Evolutionary conservation across 2,797 vertebrate species (phyloP).

Genomic region (Pipistrellus pygmaeus): DNA sequence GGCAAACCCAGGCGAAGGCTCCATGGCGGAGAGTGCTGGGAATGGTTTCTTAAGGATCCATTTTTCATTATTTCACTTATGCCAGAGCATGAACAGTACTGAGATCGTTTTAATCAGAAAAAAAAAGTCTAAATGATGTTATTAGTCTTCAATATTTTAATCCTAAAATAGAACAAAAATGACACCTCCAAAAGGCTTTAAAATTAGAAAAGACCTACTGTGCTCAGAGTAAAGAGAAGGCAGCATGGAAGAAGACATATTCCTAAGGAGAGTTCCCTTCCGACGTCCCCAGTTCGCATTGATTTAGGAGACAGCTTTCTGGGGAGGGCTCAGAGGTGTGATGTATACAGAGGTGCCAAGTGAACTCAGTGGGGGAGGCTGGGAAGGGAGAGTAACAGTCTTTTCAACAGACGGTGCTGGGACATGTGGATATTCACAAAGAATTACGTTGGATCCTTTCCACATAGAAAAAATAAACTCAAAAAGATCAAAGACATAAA

Average conservation of each 20-base stretch:
- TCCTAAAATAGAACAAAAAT: conserved; percentile 53
- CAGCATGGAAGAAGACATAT: background rate
- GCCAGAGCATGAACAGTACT: background rate
- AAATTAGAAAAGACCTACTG: conserved; percentile 28
- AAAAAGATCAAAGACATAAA: background rate
- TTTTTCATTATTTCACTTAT: conserved; percentile 53
- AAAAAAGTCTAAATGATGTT: background rate
- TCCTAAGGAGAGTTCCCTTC: background rate
- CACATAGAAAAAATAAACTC: background rate
- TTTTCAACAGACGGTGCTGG: background rate
- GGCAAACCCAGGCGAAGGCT: background rate
- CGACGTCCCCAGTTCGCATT: background rate
- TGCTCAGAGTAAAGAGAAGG: background rate
- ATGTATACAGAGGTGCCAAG: background rate
- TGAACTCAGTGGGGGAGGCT: background rate
- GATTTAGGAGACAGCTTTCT: conserved; percentile 14
- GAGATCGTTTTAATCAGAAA: background rate
- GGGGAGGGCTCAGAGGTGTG: background rate
- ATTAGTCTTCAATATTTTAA: conserved; percentile 42
- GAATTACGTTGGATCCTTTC: background rate
- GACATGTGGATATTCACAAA: conserved; percentile 17
- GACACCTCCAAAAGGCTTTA: conserved; percentile 49
- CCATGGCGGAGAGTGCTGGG: background rate
- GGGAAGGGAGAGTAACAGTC: background rate
- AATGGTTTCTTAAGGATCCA: background rate